phyloP scores from a whole-genome alignment of 2,113 vertebrate species.

The Cacatua alba region DNA sequence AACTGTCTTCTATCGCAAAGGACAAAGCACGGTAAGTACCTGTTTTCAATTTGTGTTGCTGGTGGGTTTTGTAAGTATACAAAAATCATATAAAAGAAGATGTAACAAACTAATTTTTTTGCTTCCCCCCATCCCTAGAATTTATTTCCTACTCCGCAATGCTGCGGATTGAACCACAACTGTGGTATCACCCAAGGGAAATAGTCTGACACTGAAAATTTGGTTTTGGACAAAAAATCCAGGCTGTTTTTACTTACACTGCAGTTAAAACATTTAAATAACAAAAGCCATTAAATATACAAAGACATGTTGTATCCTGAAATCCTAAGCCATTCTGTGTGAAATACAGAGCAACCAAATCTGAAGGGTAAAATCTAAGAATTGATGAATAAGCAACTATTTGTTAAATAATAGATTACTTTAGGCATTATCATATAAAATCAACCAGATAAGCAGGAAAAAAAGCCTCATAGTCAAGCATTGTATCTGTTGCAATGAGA shows the following conservation, averaged over 20 bases:
- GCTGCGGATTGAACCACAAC: not conserved
- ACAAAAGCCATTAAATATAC: not conserved
- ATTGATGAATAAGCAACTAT: not conserved
- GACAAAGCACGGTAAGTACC: not conserved
- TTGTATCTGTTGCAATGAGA: not conserved
- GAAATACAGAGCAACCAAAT: not conserved
- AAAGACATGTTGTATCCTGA: not conserved
- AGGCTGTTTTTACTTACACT: not conserved
- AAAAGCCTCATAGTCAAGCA: not conserved
- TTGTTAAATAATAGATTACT: not conserved
- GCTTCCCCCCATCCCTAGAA: not conserved
- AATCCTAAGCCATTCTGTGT: not conserved
- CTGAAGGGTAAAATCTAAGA: not conserved
- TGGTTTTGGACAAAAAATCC: not conserved
- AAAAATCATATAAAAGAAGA: not conserved
- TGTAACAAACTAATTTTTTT: not conserved
- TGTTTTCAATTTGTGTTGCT: not conserved
- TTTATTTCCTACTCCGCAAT: not conserved
- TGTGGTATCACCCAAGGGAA: not conserved
- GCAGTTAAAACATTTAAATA: not conserved
- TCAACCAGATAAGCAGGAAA: not conserved
- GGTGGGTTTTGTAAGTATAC: not conserved
- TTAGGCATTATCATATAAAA: conserved; percentile 3
- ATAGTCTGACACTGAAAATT: not conserved
- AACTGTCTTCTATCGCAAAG: not conserved